Base-by-base conservation (phyloP, 2,797 vertebrate species). In the Nasua narica region DNA sequence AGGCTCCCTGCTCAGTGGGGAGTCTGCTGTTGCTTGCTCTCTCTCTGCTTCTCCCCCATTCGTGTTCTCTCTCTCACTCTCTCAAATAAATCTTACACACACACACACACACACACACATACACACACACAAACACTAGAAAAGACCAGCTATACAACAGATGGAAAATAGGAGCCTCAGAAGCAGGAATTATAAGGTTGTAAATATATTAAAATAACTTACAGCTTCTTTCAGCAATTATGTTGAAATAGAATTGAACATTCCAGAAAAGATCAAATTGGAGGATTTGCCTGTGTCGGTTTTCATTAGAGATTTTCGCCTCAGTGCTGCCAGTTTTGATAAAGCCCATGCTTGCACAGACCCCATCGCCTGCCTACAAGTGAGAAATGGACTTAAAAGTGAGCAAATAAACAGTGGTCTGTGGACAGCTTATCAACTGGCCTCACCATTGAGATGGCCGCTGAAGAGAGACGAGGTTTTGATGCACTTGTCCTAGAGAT, bases 211-310 rank as follows among this genome's bases (percentile, higher is more conserved):
- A 92, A 93, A 91, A 81, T 87, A 95, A 69, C 32, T 69, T 54
- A 43, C 0, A 60, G 37, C n/a, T 67, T 95, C 72, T 96, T 98
- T 90, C 52, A 87, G 40, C 77, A 96, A 78, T 96, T 96, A 96
- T 13, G 16, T 37, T 85, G 69, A 84, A 93, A 74, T 56, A 67
- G 91, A 91, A 96, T 85, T 0, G 3, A 90, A 81, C 27, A 67
- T 54, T 93, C 93, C 4, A 67, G 76, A 78, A 52, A 93, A 87
- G 5, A 74, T 92, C 83, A 87, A 76, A 87, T 79, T 87, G 90
- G 70, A 96, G 77, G 23, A 88, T 95, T 90, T 91, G 50, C 25
- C 25, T 52, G 84, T 94, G 84, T 95, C 87, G 32, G 43, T 88
- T 94, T 93, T 96, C 32, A 37, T 96, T 70, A 77, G 85, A 81